Evolutionary conservation across 2,113 vertebrate species (phyloP), one percentile per base, ranked within the genome.

Genomic region (Baryphthengus martii): DNA sequence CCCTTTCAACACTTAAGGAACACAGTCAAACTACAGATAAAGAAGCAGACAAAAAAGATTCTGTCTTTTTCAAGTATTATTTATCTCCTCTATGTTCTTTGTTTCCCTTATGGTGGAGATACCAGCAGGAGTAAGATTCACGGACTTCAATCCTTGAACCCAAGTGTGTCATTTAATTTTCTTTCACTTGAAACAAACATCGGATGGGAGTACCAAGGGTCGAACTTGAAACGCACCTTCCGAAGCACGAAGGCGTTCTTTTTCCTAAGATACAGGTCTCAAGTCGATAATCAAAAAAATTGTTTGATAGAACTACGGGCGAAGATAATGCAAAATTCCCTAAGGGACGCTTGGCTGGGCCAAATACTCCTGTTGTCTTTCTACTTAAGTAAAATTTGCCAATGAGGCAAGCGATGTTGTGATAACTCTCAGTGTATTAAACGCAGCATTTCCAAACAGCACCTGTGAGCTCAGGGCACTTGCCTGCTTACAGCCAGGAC

Each of bases 1-100:
- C 72, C 96, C 94, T 98, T 98, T 98, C 98, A 98, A 94, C 98
- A 97, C 97, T 80, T 83, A 26, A 91, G 95, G 94, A 75, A 85
- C 97, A 94, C 97, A 83, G 79, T 85, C 88, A 63, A 91, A 59
- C 95, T 73, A 76, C 95, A 94, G 97, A 95, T 93, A 97, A 97
- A 89, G 74, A 53, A 35, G 72, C 95, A 62, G 96, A 95, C 85
- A 52, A 85, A 95, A 97, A 88, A 42, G 80, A 70, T 95, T n/a
- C 80, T 91, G 87, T 85, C 80, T 81, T 81, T 84, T 92, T 96
- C 95, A 90, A 97, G 97, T 89, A 95, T 96, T 94, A 89, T 93
- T 97, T 97, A 97, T 97, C 96, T 96, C 85, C 92, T 85, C 70
- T n/a, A 7, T 33, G 80, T 33, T 65, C 94, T 92, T 89, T 88